Evolutionary conservation across 2,113 vertebrate species (phyloP).

Genomic region (Bubo blakistoni): DNA sequence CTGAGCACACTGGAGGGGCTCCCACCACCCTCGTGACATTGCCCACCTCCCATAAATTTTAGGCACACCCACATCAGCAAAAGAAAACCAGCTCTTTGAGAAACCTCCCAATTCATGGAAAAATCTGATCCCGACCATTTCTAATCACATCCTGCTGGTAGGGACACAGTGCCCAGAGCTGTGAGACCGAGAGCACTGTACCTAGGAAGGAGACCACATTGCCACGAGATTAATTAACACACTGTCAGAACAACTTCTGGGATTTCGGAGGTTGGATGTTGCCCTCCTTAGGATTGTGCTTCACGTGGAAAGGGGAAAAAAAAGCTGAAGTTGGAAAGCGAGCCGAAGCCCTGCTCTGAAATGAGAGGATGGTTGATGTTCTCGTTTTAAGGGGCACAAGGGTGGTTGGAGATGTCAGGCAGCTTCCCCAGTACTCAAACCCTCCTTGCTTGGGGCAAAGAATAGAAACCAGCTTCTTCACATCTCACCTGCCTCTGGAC

Average conservation of each 20-base stretch:
- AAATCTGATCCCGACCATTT: background rate
- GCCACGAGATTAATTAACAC: background rate
- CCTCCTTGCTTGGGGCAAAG: background rate
- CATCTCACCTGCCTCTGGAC: background rate
- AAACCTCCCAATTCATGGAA: background rate
- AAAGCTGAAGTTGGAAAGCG: background rate
- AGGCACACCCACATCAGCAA: background rate
- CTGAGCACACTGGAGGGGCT: too few relatives aligned
- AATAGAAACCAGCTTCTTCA: background rate
- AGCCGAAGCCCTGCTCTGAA: background rate
- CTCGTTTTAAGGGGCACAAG: rapidly evolving
- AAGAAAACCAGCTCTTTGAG: background rate
- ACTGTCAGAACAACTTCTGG: background rate
- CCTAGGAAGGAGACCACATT: background rate
- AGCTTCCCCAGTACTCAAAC: background rate
- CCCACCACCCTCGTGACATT: rapidly evolving
- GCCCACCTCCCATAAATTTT: background rate
- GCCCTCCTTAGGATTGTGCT: background rate
- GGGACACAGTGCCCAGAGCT: background rate
- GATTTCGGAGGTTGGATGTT: background rate
- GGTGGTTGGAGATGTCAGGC: background rate
- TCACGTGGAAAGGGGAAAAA: background rate
- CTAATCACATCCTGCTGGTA: background rate
- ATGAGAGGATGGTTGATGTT: background rate
- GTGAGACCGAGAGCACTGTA: background rate